Evolutionary conservation across 2,888 invertebrate species (phyloP).

Genomic region (Tolmerus cingulatus): DNA sequence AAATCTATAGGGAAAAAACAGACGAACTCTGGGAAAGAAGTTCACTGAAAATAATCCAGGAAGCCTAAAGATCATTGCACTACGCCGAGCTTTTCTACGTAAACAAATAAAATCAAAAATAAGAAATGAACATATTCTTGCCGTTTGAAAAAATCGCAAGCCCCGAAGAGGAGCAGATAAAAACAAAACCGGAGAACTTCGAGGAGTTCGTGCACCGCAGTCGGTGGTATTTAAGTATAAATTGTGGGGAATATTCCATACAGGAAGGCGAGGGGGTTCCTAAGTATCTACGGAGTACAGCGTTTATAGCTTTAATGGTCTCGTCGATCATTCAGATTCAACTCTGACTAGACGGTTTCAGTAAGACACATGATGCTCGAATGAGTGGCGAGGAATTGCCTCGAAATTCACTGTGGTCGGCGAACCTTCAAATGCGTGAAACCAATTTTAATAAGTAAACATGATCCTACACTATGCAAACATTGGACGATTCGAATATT

Average conservation of each 20-base stretch:
- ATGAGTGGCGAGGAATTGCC: not conserved
- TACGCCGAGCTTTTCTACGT: too few species aligned
- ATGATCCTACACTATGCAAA: not conserved
- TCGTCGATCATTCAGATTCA: not conserved
- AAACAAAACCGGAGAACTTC: too few species aligned
- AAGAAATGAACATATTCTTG: too few species aligned
- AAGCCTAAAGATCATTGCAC: too few species aligned
- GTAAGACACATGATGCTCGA: not conserved
- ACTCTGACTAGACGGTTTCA: not conserved
- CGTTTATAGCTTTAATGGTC: not conserved
- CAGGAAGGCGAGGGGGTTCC: too few species aligned
- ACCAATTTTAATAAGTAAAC: not conserved
- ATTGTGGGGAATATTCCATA: not conserved
- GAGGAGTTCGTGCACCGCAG: not conserved
- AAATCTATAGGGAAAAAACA: not conserved
- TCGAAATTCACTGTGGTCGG: not conserved
- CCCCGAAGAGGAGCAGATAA: too few species aligned
- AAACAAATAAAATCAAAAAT: too few species aligned
- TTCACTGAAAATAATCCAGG: not conserved
- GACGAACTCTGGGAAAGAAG: not conserved
- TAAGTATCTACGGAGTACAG: too few species aligned
- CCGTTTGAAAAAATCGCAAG: too few species aligned
- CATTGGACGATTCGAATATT: not conserved
- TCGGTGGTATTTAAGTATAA: not conserved
- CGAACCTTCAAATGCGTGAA: not conserved